Base-by-base conservation (phyloP, 1,140 invertebrate genomes). In the Drosophila chauvacae region DNA sequence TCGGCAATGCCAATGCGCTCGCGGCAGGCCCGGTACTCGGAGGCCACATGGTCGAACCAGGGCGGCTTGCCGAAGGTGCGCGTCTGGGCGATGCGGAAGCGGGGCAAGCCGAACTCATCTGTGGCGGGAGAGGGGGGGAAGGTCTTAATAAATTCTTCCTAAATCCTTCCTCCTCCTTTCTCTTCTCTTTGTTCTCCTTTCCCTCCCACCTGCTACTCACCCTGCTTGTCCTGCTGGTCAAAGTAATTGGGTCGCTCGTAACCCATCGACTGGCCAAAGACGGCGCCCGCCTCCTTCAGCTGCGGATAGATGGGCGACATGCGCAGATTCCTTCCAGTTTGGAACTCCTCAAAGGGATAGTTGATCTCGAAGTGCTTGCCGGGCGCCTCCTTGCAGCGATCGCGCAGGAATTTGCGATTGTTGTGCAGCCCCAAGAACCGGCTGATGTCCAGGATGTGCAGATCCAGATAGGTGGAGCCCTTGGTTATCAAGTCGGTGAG, bases 211-310 rank as follows among this genome's bases (percentile, higher is more conserved):
- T 42, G 3, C 41, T 18, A 65, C 90, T 91, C 91, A 95, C 95
- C 95, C 47, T 94, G 79, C 53, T 93, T 93, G 56, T 94, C 87
- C 68, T 93, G 84, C 30, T 93, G 91, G 74, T 97, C 95, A 93
- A 99, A 99, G 95, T 97, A 99, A 41, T 97, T 95, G 1, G 98
- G 97, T 77, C 98, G 94, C 93, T 99, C 99, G 92, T 99, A 99
- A 2, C 98, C 98, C 98, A 99, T 99, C 30, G 98, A 97, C 93
- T 99, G 98, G 10, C 97, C 97, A 94, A 99, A 99, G 13, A 98
- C 96, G n/a, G 98, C 99, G 1, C 98, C 98, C 39, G 96, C 96
- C 91, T 97, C 96, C 90, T 96, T 95, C 2, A 99, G 93, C 70
- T 97, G 96, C 3, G 98, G 97, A 94, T 98, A 99, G 70, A 99